Percentiles rank a stretch among this genome's conserved stretches.
Evolutionary conservation across 2,113 vertebrate genomes (phyloP).

Genomic region (Pelobates fuscus): DNA sequence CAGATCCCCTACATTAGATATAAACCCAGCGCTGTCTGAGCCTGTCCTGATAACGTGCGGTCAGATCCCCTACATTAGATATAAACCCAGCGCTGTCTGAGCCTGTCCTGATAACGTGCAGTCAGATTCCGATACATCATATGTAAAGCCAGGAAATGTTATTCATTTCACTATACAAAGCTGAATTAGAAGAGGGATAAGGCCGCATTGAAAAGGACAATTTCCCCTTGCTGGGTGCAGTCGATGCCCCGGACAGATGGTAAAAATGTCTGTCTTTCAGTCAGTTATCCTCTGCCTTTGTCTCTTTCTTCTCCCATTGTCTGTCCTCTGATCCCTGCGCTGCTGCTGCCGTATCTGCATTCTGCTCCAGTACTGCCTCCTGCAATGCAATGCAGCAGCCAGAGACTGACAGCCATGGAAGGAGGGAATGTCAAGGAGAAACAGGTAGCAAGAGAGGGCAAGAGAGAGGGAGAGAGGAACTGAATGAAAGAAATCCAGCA

Average conservation of each 20-base stretch:
- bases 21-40: neutral
- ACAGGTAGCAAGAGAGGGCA: neutral
- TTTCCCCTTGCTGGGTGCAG: too few species aligned
- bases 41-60: too few species aligned
- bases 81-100: neutral
- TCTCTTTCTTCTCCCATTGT: neutral
- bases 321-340: neutral
- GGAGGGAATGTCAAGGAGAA: neutral
- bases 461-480: neutral
- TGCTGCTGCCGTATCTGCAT: conserved; percentile 10
- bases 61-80: too few species aligned
- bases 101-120: neutral
- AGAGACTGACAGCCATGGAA: neutral
- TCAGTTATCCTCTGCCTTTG: neutral
- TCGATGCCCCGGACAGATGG: neutral
- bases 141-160: too few species aligned
- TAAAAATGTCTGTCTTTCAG: too few species aligned
- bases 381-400: conserved; percentile 16
- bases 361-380: conserved; percentile 10
- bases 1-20: too few species aligned
- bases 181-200: too few species aligned
- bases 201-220: too few species aligned
- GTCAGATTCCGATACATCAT: neutral
- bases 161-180: too few species aligned
- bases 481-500: neutral